phyloP scores from a whole-genome alignment of 2,113 vertebrate species.

The Platichthys flesus region DNA sequence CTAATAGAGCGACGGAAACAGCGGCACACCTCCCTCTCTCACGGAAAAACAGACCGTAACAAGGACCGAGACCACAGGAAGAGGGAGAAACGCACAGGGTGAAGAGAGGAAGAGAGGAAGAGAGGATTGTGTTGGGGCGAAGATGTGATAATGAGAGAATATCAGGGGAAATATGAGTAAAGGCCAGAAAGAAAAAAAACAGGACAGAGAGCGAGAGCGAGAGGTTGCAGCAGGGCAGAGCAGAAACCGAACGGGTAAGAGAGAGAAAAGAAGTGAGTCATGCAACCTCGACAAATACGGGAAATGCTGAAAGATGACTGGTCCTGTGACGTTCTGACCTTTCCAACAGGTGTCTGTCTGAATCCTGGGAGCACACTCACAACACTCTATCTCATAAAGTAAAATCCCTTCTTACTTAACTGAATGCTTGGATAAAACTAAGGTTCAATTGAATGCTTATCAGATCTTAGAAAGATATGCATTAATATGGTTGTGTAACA shows the following conservation, averaged over 20 bases:
- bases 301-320: background rate
- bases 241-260: background rate
- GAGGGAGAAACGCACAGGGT: background rate
- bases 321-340: background rate
- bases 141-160: constrained; percentile 7
- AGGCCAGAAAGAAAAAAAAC: too few species aligned
- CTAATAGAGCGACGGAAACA: constrained; percentile 22
- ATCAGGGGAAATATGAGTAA: background rate
- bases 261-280: constrained; percentile 16
- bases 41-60: background rate
- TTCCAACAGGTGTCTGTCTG: background rate
- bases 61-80: background rate
- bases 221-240: background rate
- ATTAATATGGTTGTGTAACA: background rate
- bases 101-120: constrained; percentile 22
- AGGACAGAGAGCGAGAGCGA: background rate
- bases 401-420: too few species aligned
- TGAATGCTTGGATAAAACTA: too few species aligned
- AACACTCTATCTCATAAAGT: too few species aligned
- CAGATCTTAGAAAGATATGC: background rate
- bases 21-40: background rate
- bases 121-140: background rate
- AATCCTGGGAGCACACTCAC: too few species aligned
- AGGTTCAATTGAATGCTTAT: background rate
- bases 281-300: background rate